Percentiles rank a stretch among this genome's conserved stretches.
These are phyloP conservation scores for Aspidoscelis tigris DNA, from an alignment of 2,113 vertebrate genomes.

Conservation along the genomic window DNA sequence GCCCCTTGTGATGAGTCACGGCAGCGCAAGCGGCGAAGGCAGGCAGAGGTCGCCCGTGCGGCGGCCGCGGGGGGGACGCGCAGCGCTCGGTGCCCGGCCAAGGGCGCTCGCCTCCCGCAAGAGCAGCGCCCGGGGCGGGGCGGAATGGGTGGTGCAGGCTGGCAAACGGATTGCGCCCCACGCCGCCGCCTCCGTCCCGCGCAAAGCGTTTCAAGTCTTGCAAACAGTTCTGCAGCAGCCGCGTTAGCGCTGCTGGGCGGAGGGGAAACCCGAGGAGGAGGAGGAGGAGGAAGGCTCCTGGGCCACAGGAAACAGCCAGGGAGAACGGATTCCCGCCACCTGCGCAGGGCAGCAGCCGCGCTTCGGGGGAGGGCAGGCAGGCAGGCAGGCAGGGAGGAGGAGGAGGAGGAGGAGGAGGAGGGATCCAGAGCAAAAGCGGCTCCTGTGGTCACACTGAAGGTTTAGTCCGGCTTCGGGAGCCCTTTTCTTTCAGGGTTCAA, in stretches of 20 bases:
- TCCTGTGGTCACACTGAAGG: no score
- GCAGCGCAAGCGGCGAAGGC: constrained; percentile 89
- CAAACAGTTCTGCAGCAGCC: constrained; percentile 78
- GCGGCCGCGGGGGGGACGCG: no score
- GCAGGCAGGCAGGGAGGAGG: no score
- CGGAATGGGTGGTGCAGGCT: constrained; percentile 76
- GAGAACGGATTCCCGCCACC: no score
- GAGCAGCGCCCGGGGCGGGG: constrained; percentile 74
- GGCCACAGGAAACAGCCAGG: not conserved
- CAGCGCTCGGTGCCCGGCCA: no score
- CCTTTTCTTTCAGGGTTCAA: no score
- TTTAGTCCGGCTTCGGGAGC: no score
- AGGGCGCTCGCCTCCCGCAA: no score
- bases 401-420: no score
- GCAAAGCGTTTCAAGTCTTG: constrained; percentile 82
- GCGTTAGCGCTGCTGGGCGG: constrained; percentile 43
- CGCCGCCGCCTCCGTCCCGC: constrained; percentile 75
- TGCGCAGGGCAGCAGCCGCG: no score
- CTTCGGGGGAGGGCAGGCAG: no score
- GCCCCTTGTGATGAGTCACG: constrained; percentile 86
- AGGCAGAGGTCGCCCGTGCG: constrained; percentile 68
- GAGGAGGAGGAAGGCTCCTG: not conserved
- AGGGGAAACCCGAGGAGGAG: not conserved
- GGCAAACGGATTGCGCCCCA: constrained; percentile 82
- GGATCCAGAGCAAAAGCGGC: no score